Conservation (phyloP, 1,140 invertebrate genomes). For the Leptinotarsa undecemlineata region DNA sequence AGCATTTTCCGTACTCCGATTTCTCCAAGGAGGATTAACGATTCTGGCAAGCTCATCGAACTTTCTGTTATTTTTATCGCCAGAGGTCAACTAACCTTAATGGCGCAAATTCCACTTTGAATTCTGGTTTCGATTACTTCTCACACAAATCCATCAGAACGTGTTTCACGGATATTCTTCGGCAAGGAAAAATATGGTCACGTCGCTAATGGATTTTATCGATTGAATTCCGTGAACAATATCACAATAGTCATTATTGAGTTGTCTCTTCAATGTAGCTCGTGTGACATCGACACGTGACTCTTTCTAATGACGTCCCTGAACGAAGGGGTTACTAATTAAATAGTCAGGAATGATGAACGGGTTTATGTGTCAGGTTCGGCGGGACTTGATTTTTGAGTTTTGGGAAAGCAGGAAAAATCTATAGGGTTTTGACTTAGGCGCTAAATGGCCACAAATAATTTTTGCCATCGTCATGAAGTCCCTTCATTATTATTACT, state of each 20-base stretch:
- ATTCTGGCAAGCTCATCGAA: too few relatives aligned
- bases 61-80: too few relatives aligned
- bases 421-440: too few relatives aligned
- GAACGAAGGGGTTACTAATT: constrained; percentile 5
- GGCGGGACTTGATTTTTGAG: background rate
- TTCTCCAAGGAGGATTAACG: too few relatives aligned
- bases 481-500: too few relatives aligned
- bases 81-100: too few relatives aligned
- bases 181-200: background rate
- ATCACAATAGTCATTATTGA: constrained; percentile 2
- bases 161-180: background rate
- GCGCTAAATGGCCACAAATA: too few relatives aligned
- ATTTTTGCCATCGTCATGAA: too few relatives aligned
- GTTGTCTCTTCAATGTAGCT: background rate
- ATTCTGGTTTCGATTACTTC: background rate
- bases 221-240: background rate
- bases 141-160: background rate
- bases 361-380: background rate
- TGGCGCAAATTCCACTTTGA: too few relatives aligned
- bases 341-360: background rate
- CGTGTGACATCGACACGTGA: constrained; percentile 1
- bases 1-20: too few relatives aligned
- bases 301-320: background rate
- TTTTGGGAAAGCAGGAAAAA: too few relatives aligned
- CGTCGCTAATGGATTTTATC: constrained; percentile 2